These are phyloP conservation scores for Cyclophora punctaria DNA, from an alignment of 2,888 invertebrate genomes.

Conservation along the genomic window DNA sequence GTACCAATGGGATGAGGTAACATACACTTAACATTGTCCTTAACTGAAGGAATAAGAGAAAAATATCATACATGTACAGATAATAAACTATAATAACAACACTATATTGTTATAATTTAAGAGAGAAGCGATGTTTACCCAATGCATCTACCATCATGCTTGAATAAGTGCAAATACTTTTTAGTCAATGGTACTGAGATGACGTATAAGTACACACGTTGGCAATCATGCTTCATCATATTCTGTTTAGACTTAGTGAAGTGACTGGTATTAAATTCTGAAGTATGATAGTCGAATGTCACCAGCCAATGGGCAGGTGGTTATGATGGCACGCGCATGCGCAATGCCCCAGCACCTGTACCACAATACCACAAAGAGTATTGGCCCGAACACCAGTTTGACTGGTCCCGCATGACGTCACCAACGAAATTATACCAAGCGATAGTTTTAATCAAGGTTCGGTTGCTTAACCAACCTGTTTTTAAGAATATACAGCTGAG, in stretches of 20 bases:
- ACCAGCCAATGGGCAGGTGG: slow-evolving; percentile 7
- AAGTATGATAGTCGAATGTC: slow-evolving; percentile 4
- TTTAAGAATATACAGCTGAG: not conserved
- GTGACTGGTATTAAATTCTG: not conserved
- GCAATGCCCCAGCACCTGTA: slow-evolving; percentile 13
- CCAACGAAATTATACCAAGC: slow-evolving; percentile 8
- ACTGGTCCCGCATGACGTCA: slow-evolving; percentile 12
- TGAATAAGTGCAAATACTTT: too few species aligned
- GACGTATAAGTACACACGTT: too few species aligned
- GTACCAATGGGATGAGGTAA: too few species aligned
- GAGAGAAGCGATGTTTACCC: too few species aligned
- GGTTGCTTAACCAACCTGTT: slow-evolving; percentile 1
- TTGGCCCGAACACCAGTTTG: slow-evolving; percentile 5
- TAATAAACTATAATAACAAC: not conserved
- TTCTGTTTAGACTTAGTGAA: too few species aligned
- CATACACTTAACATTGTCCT: too few species aligned
- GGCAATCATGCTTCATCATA: too few species aligned
- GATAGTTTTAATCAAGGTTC: slow-evolving; percentile 14
- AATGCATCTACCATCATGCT: too few species aligned
- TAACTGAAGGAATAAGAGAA: too few species aligned
- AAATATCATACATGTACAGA: too few species aligned
- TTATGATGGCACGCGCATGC: slow-evolving; percentile 12
- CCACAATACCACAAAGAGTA: slow-evolving; percentile 4
- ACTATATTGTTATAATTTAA: not conserved
- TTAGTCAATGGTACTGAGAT: too few species aligned